phyloP scores from a whole-genome alignment of 2,888 invertebrate genomes.

The Neoitamus cyanurus region DNA sequence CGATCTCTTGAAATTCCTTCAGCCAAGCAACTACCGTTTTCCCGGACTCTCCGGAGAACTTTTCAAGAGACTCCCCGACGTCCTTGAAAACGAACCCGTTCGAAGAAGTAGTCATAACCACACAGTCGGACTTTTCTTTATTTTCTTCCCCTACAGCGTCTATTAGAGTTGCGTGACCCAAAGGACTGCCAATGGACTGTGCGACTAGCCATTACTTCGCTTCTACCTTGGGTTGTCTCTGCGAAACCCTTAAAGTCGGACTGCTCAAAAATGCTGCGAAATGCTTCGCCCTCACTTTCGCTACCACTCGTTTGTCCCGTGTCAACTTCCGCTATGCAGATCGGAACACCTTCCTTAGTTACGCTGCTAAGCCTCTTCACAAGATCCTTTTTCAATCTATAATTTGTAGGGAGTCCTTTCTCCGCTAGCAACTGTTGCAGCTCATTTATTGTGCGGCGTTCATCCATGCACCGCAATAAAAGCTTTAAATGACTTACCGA shows the following conservation, averaged over 20 bases:
- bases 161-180: too few species aligned
- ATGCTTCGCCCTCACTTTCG: not conserved
- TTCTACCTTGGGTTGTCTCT: not conserved
- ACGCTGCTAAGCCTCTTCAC: not conserved
- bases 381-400: not conserved
- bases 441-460: not conserved
- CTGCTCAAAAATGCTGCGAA: not conserved
- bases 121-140: too few species aligned
- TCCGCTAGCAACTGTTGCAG: not conserved
- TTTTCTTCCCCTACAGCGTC: too few species aligned
- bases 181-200: too few species aligned
- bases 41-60: not conserved
- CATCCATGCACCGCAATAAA: not conserved
- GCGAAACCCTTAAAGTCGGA: not conserved
- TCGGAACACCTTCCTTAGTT: too few species aligned
- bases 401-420: not conserved
- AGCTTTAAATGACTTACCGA: too few species aligned
- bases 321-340: not conserved
- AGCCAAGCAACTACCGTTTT: not conserved
- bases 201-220: not conserved
- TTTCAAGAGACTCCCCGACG: not conserved
- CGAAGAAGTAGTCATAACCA: too few species aligned
- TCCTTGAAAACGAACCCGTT: not conserved
- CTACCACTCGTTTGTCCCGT: not conserved
- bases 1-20: not conserved